Conservation (phyloP, 2,113 vertebrate species). For the Halichoeres trimaculatus region DNA sequence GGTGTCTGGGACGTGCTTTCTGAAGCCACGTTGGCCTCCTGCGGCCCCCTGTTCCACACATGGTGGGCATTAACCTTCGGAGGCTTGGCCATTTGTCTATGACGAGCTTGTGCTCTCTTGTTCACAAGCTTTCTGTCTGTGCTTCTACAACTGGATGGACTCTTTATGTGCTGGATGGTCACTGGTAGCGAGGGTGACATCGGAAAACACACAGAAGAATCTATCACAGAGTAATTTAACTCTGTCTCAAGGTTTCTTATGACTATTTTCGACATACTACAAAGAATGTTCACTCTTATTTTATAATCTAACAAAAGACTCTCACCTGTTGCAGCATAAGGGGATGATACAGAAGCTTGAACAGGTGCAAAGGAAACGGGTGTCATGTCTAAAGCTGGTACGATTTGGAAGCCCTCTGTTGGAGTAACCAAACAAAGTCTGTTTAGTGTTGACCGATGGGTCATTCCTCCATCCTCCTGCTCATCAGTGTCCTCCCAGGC, state of each 20-base stretch:
- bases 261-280: conserved; percentile 2
- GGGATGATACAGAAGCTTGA: conserved; percentile 10
- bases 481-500: conserved; percentile 69
- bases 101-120: conserved; percentile 53
- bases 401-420: conserved; percentile 44
- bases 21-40: conserved; percentile 61
- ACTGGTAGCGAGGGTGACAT: neutral
- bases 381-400: conserved; percentile 24
- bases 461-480: conserved; percentile 66
- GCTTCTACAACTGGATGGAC: conserved; percentile 48
- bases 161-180: conserved; percentile 52
- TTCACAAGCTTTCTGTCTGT: conserved; percentile 50
- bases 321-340: neutral
- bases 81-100: conserved; percentile 79
- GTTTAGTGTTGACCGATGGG: conserved; percentile 74
- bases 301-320: neutral
- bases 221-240: no score
- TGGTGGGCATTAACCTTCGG: conserved; percentile 80
- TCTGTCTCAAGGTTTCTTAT: no score
- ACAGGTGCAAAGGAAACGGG: conserved; percentile 29
- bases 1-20: conserved; percentile 75
- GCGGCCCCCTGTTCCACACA: conserved; percentile 74
- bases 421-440: conserved; percentile 60
- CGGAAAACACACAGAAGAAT: no score
- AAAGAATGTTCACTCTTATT: neutral